Percentiles rank a stretch among this genome's conserved stretches.
Evolutionary conservation across 2,797 vertebrate genomes (phyloP).

Genomic region (Ctenopoma multispine): DNA sequence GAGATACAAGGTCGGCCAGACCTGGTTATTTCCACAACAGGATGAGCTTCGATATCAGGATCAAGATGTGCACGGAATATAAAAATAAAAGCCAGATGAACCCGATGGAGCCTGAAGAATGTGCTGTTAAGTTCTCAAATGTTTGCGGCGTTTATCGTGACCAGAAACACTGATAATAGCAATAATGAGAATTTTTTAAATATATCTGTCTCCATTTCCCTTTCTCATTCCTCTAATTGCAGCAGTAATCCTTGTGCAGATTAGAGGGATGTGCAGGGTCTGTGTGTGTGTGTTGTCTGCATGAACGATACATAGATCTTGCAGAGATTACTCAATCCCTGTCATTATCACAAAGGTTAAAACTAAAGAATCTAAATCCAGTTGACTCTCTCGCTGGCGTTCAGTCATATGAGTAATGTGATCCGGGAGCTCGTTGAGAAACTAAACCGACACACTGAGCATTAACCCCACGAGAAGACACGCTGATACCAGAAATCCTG

Average conservation of each 20-base stretch:
- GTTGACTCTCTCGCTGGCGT: constrained; percentile 26
- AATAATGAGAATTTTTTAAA: no score
- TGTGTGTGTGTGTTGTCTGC: constrained; percentile 47
- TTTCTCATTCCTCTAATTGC: constrained; percentile 70
- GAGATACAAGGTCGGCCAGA: constrained; percentile 1
- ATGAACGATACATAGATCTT: constrained; percentile 35
- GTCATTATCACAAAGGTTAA: constrained; percentile 35
- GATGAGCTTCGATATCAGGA: constrained; percentile 13
- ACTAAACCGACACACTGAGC: constrained; percentile 2
- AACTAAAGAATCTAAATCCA: constrained; percentile 60
- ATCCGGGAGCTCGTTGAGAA: constrained; percentile 21
- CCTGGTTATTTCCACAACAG: constrained; percentile 17
- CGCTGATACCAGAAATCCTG: constrained; percentile 26
- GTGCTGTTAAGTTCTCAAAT: no score
- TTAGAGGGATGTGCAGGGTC: constrained; percentile 53
- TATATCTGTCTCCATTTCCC: constrained; percentile 1
- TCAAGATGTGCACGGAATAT: constrained; percentile 1
- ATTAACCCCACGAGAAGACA: not conserved
- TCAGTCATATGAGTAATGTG: constrained; percentile 20
- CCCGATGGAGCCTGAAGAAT: not conserved
- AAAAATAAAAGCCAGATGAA: constrained; percentile 2
- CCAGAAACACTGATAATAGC: no score
- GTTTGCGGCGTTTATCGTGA: not conserved
- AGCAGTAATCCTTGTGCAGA: constrained; percentile 62
- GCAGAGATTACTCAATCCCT: constrained; percentile 51